A percentile compares a stretch with the other conserved stretches of the same genome.
These are phyloP conservation scores for Suillia variegata DNA, from an alignment of 2,888 invertebrate species.

Conservation along the genomic window DNA sequence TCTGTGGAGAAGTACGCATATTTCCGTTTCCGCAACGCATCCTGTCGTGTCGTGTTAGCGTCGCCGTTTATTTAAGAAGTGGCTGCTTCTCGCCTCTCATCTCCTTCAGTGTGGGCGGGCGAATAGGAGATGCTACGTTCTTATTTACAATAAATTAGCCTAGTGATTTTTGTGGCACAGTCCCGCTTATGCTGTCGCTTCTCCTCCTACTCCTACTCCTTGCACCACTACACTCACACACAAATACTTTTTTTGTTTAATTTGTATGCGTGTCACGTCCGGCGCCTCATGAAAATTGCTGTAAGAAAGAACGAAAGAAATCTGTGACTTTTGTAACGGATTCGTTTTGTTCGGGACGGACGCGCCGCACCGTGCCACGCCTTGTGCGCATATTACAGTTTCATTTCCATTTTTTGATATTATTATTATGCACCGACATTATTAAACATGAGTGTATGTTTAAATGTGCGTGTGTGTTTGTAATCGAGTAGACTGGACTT, in stretches of 20 bases:
- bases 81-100: background rate
- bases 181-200: background rate
- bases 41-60: background rate
- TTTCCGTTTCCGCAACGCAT: too few relatives aligned
- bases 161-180: background rate
- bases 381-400: background rate
- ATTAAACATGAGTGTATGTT: background rate
- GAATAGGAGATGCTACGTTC: background rate
- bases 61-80: too few relatives aligned
- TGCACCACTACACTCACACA: too few relatives aligned
- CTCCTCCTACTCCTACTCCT: too few relatives aligned
- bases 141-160: conserved; percentile 14
- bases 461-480: background rate
- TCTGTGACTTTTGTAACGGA: conserved; percentile 10
- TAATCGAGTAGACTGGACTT: too few relatives aligned
- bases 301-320: conserved; percentile 2
- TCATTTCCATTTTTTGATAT: conserved; percentile 4
- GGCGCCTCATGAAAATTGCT: conserved; percentile 12
- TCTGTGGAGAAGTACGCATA: background rate
- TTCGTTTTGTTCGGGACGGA: background rate
- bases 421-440: too few relatives aligned
- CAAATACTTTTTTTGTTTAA: too few relatives aligned
- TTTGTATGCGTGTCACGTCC: conserved; percentile 13
- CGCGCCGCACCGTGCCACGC: background rate
- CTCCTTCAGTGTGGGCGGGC: background rate